phyloP scores from a whole-genome alignment of 2,888 invertebrate genomes.

The Girardia tigrina region DNA sequence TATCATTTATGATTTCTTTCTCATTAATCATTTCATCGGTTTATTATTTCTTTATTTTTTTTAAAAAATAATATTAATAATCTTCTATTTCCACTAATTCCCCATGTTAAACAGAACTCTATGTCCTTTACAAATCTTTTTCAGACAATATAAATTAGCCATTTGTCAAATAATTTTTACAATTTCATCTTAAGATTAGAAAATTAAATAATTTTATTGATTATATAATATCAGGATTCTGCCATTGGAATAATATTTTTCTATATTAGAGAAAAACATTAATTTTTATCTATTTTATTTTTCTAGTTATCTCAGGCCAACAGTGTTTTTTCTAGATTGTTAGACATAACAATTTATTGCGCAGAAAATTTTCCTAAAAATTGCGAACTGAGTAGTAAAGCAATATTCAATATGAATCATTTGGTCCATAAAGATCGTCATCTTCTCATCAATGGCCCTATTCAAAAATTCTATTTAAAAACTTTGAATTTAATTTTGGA shows the following conservation, averaged over 20 bases:
- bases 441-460: slow-evolving; percentile 1
- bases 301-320: not conserved
- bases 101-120: too few relatives aligned
- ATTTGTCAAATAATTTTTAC: too few relatives aligned
- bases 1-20: too few relatives aligned
- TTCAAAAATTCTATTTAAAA: slow-evolving; percentile 5
- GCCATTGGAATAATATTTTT: not conserved
- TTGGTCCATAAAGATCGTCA: slow-evolving; percentile 16
- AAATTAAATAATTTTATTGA: not conserved
- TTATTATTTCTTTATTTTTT: too few relatives aligned
- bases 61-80: too few relatives aligned
- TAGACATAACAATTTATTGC: not conserved
- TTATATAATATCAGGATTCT: not conserved
- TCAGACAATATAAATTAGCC: too few relatives aligned
- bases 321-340: slow-evolving; percentile 1
- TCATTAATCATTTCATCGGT: too few relatives aligned
- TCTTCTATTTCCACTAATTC: too few relatives aligned
- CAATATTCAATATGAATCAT: slow-evolving; percentile 13
- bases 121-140: too few relatives aligned
- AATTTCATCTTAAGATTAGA: not conserved
- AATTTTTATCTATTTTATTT: not conserved
- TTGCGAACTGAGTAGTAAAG: not conserved
- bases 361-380: slow-evolving; percentile 4
- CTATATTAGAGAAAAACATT: not conserved
- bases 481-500: not conserved